Conservation (phyloP, 2,888 invertebrate species). For the Cheilosia urbana region DNA sequence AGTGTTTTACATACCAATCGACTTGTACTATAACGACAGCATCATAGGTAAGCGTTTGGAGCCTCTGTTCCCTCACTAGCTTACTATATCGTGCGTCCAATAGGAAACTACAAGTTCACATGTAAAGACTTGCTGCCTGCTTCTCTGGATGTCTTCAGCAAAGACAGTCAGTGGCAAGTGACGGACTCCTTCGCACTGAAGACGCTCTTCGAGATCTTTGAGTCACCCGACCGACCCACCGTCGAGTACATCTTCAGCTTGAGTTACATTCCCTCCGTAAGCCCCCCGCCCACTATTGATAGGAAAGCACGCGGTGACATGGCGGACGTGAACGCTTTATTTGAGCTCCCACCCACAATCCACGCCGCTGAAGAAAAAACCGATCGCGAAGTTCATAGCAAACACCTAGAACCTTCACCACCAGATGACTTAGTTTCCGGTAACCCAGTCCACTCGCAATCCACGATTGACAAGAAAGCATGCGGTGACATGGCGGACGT, state of each 20-base stretch:
- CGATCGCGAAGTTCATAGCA: too few species aligned
- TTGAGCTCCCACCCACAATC: slow-evolving; percentile 68
- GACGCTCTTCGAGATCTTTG: slow-evolving; percentile 47
- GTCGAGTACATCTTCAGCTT: slow-evolving; percentile 46
- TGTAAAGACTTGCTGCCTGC: slow-evolving; percentile 34
- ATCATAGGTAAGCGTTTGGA: slow-evolving; percentile 80
- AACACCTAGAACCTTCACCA: too few species aligned
- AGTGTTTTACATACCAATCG: slow-evolving; percentile 84
- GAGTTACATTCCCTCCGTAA: slow-evolving; percentile 76
- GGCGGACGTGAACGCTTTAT: slow-evolving; percentile 8
- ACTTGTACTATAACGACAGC: slow-evolving; percentile 82
- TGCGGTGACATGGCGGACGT: slow-evolving; percentile 67
- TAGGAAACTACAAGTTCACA: slow-evolving; percentile 54
- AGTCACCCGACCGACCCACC: slow-evolving; percentile 25
- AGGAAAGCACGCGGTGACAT: slow-evolving; percentile 73
- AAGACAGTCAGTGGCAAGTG: slow-evolving; percentile 35
- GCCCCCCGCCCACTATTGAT: slow-evolving; percentile 64
- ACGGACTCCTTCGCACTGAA: slow-evolving; percentile 44
- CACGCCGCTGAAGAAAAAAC: neutral
- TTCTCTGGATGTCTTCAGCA: slow-evolving; percentile 26
- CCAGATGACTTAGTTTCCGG: too few species aligned
- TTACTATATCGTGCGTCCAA: neutral
- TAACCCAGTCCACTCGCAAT: too few species aligned
- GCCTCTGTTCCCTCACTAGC: too few species aligned
- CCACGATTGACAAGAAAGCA: slow-evolving; percentile 63